phyloP scores from a whole-genome alignment of 2,888 invertebrate genomes.

The Sarcophaga caerulescens region DNA sequence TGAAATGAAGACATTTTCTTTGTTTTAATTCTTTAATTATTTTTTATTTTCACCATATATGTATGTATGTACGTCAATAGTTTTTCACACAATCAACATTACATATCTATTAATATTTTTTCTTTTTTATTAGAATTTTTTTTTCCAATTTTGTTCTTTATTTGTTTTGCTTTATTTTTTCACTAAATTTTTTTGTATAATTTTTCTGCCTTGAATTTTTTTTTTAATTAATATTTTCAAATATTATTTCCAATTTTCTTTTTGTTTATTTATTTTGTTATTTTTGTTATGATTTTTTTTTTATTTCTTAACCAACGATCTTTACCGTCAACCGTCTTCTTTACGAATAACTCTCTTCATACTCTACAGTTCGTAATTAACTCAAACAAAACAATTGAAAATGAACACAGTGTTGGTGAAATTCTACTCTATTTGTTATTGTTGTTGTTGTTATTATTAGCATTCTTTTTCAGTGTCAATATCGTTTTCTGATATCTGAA shows the following conservation, averaged over 20 bases:
- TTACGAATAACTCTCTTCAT: slow-evolving; percentile 47
- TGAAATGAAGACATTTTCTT: slow-evolving; percentile 66
- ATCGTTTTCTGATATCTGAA: slow-evolving; percentile 56
- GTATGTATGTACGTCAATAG: neutral
- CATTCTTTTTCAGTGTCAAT: slow-evolving; percentile 58
- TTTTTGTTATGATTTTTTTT: neutral
- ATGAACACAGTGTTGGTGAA: neutral
- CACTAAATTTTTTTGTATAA: neutral
- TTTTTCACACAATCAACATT: neutral
- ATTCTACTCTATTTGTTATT: slow-evolving; percentile 24
- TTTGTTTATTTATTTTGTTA: neutral
- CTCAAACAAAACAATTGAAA: slow-evolving; percentile 40
- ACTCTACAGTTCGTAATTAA: slow-evolving; percentile 31
- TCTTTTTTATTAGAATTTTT: slow-evolving; percentile 2
- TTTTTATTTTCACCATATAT: neutral
- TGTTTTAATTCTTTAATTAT: slow-evolving; percentile 18
- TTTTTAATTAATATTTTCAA: slow-evolving; percentile 4
- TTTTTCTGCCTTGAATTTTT: slow-evolving; percentile 9
- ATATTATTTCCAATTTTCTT: neutral
- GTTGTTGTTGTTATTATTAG: slow-evolving; percentile 2
- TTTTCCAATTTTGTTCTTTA: neutral
- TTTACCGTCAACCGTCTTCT: slow-evolving; percentile 50
- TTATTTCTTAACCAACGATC: slow-evolving; percentile 26
- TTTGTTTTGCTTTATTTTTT: slow-evolving; percentile 24
- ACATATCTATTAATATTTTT: neutral